Conservation (phyloP, 2,888 invertebrate species). For the Clusia tigrina region DNA sequence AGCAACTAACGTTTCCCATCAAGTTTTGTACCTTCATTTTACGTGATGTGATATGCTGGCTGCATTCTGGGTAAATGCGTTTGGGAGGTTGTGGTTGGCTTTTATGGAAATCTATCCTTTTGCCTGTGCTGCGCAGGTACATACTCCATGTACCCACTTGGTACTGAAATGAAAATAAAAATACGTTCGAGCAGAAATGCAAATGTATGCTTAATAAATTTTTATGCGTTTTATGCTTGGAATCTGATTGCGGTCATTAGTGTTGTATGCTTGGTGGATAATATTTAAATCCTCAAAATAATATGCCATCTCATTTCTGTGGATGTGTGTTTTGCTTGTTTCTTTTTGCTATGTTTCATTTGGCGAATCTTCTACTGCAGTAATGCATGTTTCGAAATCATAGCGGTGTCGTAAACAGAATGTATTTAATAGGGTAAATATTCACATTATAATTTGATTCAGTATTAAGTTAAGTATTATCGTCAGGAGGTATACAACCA, state of each 20-base stretch:
- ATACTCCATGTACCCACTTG: constrained; percentile 18
- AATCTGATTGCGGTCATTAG: constrained; percentile 10
- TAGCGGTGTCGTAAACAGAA: too few species aligned
- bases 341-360: too few species aligned
- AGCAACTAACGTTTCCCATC: too few species aligned
- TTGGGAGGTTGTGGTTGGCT: constrained; percentile 23
- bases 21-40: constrained; percentile 27
- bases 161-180: constrained; percentile 1
- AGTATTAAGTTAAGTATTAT: too few species aligned
- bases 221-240: constrained; percentile 9
- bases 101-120: constrained; percentile 23
- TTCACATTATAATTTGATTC: too few species aligned
- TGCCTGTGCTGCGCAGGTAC: not conserved
- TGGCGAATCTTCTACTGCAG: not conserved
- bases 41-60: constrained; percentile 11
- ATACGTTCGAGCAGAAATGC: not conserved
- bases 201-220: constrained; percentile 18
- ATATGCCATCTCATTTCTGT: not conserved
- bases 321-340: not conserved
- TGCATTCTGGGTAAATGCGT: constrained; percentile 37
- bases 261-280: not conserved
- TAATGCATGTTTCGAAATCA: too few species aligned
- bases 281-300: not conserved
- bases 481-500: too few species aligned
- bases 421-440: too few species aligned